Evolutionary conservation across 1,140 invertebrate species (phyloP).

Genomic region (Drosophila funebris): DNA sequence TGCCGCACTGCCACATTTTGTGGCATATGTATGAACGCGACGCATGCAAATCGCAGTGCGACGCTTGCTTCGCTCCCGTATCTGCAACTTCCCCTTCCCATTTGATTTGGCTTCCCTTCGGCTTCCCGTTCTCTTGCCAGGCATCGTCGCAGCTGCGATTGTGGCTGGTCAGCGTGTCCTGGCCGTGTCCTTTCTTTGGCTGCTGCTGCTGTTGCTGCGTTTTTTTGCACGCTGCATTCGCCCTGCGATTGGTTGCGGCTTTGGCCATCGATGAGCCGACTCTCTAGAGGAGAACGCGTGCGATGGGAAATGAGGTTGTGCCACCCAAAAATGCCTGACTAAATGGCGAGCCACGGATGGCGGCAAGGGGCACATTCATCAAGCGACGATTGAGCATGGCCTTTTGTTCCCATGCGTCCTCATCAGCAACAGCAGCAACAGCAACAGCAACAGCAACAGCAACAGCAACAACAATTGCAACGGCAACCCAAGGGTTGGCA

Average conservation of each 20-base stretch:
- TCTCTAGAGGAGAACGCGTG: neutral
- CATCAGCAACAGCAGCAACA: constrained; percentile 11
- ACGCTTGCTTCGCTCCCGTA: constrained; percentile 39
- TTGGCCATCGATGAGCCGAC: constrained; percentile 60
- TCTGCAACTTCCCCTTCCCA: neutral
- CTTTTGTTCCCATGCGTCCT: constrained; percentile 38
- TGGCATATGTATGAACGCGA: constrained; percentile 29
- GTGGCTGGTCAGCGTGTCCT: constrained; percentile 66
- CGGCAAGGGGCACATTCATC: constrained; percentile 45
- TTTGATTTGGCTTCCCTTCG: neutral
- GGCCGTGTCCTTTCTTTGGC: constrained; percentile 22
- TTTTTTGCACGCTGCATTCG: constrained; percentile 77
- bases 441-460: constrained; percentile 3
- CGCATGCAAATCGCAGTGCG: constrained; percentile 75
- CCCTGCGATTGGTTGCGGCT: constrained; percentile 72
- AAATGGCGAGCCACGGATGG: neutral
- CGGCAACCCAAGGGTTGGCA: constrained; percentile 33
- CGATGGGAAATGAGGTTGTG: neutral
- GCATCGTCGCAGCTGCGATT: constrained; percentile 1
- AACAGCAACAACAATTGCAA: constrained; percentile 10
- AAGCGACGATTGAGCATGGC: constrained; percentile 6
- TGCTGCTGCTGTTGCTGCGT: constrained; percentile 59
- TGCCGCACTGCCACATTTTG: neutral
- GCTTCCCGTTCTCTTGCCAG: neutral
- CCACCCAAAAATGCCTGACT: constrained; percentile 8